phyloP scores from a whole-genome alignment of 2,797 vertebrate genomes.

The Heterohyrax brucei region DNA sequence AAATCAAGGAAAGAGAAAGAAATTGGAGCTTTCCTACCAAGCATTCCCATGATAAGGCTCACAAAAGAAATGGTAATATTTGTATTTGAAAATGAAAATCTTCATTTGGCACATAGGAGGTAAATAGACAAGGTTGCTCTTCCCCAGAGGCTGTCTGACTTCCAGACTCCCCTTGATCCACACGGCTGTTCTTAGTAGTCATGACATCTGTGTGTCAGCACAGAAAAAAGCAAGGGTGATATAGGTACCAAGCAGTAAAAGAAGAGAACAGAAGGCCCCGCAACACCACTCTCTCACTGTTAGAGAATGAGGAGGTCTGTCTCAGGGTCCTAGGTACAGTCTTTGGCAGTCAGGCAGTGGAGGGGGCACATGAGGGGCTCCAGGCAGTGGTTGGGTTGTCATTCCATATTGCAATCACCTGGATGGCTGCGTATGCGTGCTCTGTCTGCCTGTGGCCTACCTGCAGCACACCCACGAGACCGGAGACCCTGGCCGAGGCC shows the following conservation, averaged over 20 bases:
- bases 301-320: not conserved
- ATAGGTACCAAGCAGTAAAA: not conserved
- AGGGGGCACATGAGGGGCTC: not conserved
- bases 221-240: not conserved
- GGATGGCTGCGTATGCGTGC: not conserved
- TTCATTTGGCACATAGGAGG: not conserved
- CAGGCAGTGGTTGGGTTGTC: not conserved
- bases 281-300: not conserved
- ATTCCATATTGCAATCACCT: slow-evolving; percentile 9
- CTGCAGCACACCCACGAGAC: not conserved
- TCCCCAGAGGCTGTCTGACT: not conserved
- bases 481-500: not conserved
- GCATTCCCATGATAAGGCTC: not conserved
- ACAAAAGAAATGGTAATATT: not conserved
- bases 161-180: not conserved
- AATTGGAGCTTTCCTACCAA: slow-evolving; percentile 1
- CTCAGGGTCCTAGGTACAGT: not conserved
- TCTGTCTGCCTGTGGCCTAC: not conserved
- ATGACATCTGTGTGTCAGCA: not conserved
- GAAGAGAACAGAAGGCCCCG: not conserved
- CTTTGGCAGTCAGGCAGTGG: not conserved
- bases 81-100: not conserved
- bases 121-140: not conserved
- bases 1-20: not conserved
- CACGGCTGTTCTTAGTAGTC: not conserved